phyloP scores from a whole-genome alignment of 2,797 vertebrate species.

The Platyrinchus mystaceus region DNA sequence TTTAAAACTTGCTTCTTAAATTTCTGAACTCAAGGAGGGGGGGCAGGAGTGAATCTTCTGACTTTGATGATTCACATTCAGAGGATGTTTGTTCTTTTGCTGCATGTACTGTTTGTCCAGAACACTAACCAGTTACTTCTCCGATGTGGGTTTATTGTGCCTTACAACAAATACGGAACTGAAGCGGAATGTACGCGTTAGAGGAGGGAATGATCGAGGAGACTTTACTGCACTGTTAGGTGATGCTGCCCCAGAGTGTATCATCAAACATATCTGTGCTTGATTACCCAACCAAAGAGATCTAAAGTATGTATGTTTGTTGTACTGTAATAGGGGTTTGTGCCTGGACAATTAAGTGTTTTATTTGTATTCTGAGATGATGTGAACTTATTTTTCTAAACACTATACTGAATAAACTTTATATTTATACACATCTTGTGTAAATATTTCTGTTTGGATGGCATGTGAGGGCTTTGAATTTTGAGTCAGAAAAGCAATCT shows the following conservation, averaged over 20 bases:
- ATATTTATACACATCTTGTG: conserved; percentile 92
- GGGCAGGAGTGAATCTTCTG: conserved; percentile 53
- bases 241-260: conserved; percentile 77
- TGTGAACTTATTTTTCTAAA: conserved; percentile 99
- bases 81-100: conserved; percentile 69
- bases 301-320: conserved; percentile 81
- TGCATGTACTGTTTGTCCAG: conserved; percentile 77
- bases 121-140: conserved; percentile 69
- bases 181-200: conserved; percentile 67
- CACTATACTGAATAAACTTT: conserved; percentile 99
- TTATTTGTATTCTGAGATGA: conserved; percentile 98
- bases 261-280: conserved; percentile 83
- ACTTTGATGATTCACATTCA: conserved; percentile 68
- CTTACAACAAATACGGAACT: conserved; percentile 78
- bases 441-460: background rate
- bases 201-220: conserved; percentile 72
- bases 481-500: background rate
- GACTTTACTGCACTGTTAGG: conserved; percentile 76
- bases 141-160: conserved; percentile 81
- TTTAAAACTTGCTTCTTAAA: conserved; percentile 67
- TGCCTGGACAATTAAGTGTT: conserved; percentile 90
- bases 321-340: conserved; percentile 87
- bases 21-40: conserved; percentile 71
- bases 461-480: background rate
- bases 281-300: conserved; percentile 91